Evolutionary conservation across 2,113 vertebrate species (phyloP).

Genomic region (Nothobranchius furzeri): DNA sequence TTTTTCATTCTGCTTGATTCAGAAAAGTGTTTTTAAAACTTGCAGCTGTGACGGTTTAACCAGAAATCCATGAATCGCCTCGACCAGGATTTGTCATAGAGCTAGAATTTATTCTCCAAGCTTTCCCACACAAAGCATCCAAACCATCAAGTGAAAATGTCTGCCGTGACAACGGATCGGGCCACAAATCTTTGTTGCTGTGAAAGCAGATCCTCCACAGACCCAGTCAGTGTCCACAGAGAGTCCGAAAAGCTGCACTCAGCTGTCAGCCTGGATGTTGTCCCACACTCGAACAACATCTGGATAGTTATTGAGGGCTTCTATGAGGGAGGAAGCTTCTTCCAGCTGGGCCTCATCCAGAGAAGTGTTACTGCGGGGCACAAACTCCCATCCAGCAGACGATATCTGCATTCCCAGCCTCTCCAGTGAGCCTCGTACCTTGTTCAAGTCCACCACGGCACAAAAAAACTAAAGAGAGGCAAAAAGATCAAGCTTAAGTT

Average conservation of each 20-base stretch:
- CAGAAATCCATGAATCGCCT: background rate
- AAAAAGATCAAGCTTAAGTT: background rate
- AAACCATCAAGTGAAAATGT: background rate
- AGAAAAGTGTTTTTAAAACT: background rate
- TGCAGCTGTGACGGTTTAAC: background rate
- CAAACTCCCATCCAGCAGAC: constrained; percentile 79
- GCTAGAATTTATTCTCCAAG: background rate
- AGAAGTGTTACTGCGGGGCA: constrained; percentile 67
- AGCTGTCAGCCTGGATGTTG: constrained; percentile 81
- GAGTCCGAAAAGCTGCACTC: constrained; percentile 18
- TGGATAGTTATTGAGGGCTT: constrained; percentile 71
- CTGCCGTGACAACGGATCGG: constrained; percentile 1
- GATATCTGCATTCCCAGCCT: constrained; percentile 74
- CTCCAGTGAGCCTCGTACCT: constrained; percentile 78
- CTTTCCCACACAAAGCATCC: background rate
- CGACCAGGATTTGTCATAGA: too few species aligned
- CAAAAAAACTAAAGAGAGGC: constrained; percentile 82
- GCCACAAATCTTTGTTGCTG: constrained; percentile 3
- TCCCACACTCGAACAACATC: constrained; percentile 87
- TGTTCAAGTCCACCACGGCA: constrained; percentile 70
- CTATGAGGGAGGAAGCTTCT: constrained; percentile 76
- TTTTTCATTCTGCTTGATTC: background rate
- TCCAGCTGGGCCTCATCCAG: constrained; percentile 79
- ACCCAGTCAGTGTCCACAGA: constrained; percentile 12
- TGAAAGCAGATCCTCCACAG: constrained; percentile 2